These are phyloP conservation scores for Eunapius fragilis DNA, from an alignment of 37 sponge, comb jelly and placozoan species.

Conservation along the genomic window DNA sequence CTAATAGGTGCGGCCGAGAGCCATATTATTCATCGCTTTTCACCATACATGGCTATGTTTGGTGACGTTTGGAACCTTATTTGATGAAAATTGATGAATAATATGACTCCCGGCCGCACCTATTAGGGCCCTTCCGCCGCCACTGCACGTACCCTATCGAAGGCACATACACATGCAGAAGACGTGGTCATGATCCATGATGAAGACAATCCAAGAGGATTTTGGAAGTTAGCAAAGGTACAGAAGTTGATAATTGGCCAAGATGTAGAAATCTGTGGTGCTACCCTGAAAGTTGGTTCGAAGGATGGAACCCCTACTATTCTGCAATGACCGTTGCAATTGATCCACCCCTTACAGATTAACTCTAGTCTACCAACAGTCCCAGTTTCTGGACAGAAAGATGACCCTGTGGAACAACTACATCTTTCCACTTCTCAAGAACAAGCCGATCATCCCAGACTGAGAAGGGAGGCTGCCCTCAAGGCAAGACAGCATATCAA, in stretches of 20 bases:
- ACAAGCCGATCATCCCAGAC: background rate
- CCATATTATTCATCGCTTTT: too few species aligned
- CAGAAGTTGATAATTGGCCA: constrained; percentile 5
- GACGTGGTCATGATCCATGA: constrained; percentile 32
- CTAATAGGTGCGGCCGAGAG: too few species aligned
- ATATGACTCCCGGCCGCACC: too few species aligned
- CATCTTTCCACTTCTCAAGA: background rate
- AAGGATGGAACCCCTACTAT: constrained; percentile 16
- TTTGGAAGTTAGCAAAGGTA: constrained; percentile 27
- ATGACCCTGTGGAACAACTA: background rate
- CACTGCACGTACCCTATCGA: too few species aligned
- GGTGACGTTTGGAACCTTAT: too few species aligned
- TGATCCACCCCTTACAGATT: background rate
- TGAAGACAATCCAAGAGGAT: constrained; percentile 28
- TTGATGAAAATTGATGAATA: too few species aligned
- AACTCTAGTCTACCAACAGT: background rate
- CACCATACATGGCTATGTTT: too few species aligned
- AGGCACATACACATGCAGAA: too few species aligned
- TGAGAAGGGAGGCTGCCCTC: background rate
- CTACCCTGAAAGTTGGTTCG: constrained; percentile 15
- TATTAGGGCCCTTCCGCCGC: too few species aligned
- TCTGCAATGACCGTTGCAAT: constrained; percentile 2
- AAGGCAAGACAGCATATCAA: background rate
- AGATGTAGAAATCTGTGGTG: constrained; percentile 7
- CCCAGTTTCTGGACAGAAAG: too few species aligned